Evolutionary conservation across 2,797 vertebrate genomes (phyloP).

Genomic region (Amblyraja radiata): DNA sequence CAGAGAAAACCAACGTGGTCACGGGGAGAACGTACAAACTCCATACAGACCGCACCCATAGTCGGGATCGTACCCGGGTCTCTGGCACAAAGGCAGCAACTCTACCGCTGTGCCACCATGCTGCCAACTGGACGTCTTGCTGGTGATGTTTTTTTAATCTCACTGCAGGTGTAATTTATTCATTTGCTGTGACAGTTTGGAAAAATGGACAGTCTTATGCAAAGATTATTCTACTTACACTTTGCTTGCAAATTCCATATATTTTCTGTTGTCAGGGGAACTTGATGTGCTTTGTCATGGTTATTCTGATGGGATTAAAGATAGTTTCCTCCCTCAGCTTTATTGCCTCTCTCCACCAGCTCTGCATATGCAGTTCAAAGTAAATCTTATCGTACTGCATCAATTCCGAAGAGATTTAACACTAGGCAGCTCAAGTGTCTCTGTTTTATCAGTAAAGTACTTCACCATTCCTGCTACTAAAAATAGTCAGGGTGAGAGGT

Average conservation of each 20-base stretch:
- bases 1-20: no score
- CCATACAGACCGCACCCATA: no score
- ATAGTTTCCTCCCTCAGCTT: background rate
- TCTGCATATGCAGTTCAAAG: background rate
- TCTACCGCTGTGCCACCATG: no score
- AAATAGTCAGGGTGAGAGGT: slow-evolving; percentile 14
- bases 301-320: background rate
- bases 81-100: no score
- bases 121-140: background rate
- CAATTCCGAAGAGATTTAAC: background rate
- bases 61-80: no score
- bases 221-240: background rate
- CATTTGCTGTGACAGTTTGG: background rate
- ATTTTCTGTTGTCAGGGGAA: background rate
- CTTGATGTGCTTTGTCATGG: background rate
- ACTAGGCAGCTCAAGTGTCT: background rate
- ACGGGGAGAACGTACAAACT: no score
- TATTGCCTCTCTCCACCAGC: background rate
- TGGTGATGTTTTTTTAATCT: background rate
- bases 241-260: background rate
- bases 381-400: background rate
- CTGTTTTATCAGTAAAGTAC: background rate
- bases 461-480: slow-evolving; percentile 16
- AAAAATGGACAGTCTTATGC: background rate
- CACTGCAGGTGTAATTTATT: background rate